These are phyloP conservation scores for Moxostoma hubbsi DNA, from an alignment of 2,797 vertebrate genomes.

Conservation along the genomic window DNA sequence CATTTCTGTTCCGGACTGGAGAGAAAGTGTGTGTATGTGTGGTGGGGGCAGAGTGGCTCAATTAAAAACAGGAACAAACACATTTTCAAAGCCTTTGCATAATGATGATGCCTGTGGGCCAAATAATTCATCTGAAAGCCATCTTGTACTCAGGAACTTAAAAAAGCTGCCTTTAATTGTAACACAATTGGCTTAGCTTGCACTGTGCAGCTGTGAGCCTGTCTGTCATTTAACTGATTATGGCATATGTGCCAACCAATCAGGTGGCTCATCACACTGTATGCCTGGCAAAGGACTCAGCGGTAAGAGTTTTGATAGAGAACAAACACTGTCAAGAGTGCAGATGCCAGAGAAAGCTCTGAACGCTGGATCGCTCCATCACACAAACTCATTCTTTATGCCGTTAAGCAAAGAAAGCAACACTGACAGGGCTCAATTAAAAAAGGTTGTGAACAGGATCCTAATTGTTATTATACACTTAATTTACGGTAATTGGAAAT, in stretches of 20 bases:
- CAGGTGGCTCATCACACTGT: conserved; percentile 73
- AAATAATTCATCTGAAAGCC: conserved; percentile 80
- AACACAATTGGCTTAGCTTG: conserved; percentile 80
- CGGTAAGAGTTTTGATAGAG: conserved; percentile 50
- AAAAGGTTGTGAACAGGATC: conserved; percentile 58
- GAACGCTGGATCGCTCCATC: conserved; percentile 34
- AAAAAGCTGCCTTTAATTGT: conserved; percentile 84
- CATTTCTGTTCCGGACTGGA: conserved; percentile 44
- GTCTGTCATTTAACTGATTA: conserved; percentile 83
- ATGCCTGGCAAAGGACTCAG: conserved; percentile 45
- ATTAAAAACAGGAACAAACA: conserved; percentile 78
- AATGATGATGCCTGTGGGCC: conserved; percentile 81
- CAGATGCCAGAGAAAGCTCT: conserved; percentile 10
- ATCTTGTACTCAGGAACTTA: conserved; percentile 76
- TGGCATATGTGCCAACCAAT: conserved; percentile 73
- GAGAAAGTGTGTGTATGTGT: conserved; percentile 56
- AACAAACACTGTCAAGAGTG: conserved; percentile 51
- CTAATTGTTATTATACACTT: conserved; percentile 62
- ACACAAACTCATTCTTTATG: conserved; percentile 42
- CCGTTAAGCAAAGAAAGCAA: conserved; percentile 30
- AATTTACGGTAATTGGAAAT: conserved; percentile 61
- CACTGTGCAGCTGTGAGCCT: conserved; percentile 80
- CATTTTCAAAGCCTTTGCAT: conserved; percentile 78
- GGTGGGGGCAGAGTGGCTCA: conserved; percentile 41
- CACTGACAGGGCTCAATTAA: conserved; percentile 54